A percentile compares a stretch with the other conserved stretches of the same genome.
Conservation (phyloP, 2,888 invertebrate genomes). For the Mesoligia furuncula region DNA sequence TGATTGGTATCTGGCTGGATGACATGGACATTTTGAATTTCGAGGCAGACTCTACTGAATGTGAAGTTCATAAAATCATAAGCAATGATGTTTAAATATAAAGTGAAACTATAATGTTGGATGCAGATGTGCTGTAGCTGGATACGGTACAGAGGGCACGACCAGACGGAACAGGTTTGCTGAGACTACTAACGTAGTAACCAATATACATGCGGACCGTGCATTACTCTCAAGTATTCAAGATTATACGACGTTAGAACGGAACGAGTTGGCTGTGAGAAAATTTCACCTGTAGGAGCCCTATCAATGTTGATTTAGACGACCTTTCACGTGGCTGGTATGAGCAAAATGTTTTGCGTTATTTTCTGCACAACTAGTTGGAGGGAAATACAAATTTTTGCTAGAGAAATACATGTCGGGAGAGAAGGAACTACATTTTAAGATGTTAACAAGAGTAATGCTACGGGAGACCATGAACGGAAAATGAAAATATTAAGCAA, state of each 20-base stretch:
- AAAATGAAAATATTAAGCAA: not conserved
- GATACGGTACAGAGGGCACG: conserved; percentile 87
- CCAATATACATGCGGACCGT: conserved; percentile 87
- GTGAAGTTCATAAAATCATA: conserved; percentile 67
- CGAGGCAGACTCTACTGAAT: conserved; percentile 14
- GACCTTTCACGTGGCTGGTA: conserved; percentile 63
- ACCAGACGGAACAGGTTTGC: conserved; percentile 85
- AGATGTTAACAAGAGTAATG: not conserved
- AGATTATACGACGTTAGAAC: conserved; percentile 82
- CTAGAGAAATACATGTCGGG: not conserved
- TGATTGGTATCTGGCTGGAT: conserved; percentile 65
- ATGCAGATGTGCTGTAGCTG: conserved; percentile 78
- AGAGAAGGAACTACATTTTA: not conserved
- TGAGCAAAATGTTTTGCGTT: conserved; percentile 69
- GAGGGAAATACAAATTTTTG: not conserved
- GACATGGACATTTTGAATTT: conserved; percentile 55
- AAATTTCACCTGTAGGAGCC: conserved; percentile 85
- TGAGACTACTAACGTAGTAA: conserved; percentile 87
- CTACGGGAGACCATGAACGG: not conserved
- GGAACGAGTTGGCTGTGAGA: conserved; percentile 82
- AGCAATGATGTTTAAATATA: conserved; percentile 79
- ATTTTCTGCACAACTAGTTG: conserved; percentile 34
- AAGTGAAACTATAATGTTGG: conserved; percentile 85
- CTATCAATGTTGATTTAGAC: conserved; percentile 75
- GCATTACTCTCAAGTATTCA: conserved; percentile 75